phyloP scores from a whole-genome alignment of 2,888 invertebrate genomes.

The Hirtodrosophila duncani region DNA sequence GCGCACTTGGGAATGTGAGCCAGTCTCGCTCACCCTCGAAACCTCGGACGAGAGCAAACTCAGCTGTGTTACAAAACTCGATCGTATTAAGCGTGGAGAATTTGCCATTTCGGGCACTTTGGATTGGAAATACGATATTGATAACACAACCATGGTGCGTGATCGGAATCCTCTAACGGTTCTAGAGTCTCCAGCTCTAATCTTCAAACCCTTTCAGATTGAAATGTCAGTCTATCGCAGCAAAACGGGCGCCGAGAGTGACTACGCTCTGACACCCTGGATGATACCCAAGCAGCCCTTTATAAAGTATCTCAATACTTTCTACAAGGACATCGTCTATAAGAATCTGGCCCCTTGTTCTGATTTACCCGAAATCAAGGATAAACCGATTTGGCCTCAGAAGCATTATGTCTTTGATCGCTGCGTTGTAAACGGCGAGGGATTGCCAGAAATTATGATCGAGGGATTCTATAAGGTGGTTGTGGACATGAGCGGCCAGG shows the following conservation, averaged over 20 bases:
- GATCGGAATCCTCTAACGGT: rapidly evolving
- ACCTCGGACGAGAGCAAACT: constrained; percentile 5
- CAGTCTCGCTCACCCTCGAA: neutral
- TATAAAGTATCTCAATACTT: constrained; percentile 24
- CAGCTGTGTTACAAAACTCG: constrained; percentile 1
- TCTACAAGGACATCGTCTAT: constrained; percentile 22
- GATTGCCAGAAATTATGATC: constrained; percentile 15
- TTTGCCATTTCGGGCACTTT: constrained; percentile 11
- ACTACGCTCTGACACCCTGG: constrained; percentile 25
- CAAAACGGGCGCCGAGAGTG: constrained; percentile 18
- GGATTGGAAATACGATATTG: constrained; percentile 12
- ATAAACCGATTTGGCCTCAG: constrained; percentile 7
- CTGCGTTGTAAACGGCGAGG: constrained; percentile 11
- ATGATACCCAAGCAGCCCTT: constrained; percentile 16
- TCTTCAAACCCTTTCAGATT: neutral
- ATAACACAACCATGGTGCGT: constrained; percentile 11
- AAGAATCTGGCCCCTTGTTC: constrained; percentile 14
- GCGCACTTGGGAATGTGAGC: constrained; percentile 11
- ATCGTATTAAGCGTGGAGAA: constrained; percentile 13
- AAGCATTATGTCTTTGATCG: constrained; percentile 3
- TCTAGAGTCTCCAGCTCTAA: neutral
- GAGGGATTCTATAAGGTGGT: constrained; percentile 24
- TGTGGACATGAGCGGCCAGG: constrained; percentile 1
- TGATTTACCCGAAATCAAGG: constrained; percentile 10
- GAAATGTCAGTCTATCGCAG: constrained; percentile 15